Evolutionary conservation across 64 coral and sea anemone species (phyloP), one percentile per base, ranked within the genome.

Genomic region (Orbicella faveolata): DNA sequence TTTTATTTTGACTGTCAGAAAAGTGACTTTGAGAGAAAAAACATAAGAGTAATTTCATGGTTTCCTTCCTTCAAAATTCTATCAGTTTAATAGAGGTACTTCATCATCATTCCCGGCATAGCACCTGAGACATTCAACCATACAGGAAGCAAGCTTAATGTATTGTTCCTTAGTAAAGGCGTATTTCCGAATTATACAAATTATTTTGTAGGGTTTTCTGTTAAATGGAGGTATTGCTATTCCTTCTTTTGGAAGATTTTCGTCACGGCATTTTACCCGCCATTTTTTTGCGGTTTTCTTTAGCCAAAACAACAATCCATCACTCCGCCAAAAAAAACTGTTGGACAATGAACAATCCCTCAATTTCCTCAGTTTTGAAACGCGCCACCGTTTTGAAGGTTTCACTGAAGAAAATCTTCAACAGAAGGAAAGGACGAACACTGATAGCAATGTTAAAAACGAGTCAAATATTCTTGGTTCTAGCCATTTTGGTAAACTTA

Each of bases 401-500:
- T 0, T n/a, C 2, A 48, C 44, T 48, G 44, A 72, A 30, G 10
- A 15, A 85, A 26, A 69, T 16, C 8, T 72, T 72, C 23, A 18
- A 69, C 14, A 33, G 9, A 25, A 73, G 30, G 65, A 70, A 16
- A 72, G 37, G 65, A 14, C 11, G 2, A 12, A 30, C 7, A 72
- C 30, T 66, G 21, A 23, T 44, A 35, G 23, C 34, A 36, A 52
- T 62, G 21, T 85, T 72, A 23, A 72, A 85, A 30, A 15, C 63
- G 39, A 48, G 82, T 85, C 61, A 68, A 84, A 84, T 84, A 68
- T 68, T 84, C 64, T 85, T 17, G 65, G 1, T 72, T 85, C 82
- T 72, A 72, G 82, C 36, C 82, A 85, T 85, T 85, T 85, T 85
- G 82, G 61, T 33, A 73, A 85, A 30, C 66, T 72, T 72, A 85